A percentile compares a stretch with the other conserved stretches of the same genome.
Conservation (phyloP, 2,113 vertebrate genomes). For the Suncus etruscus region DNA sequence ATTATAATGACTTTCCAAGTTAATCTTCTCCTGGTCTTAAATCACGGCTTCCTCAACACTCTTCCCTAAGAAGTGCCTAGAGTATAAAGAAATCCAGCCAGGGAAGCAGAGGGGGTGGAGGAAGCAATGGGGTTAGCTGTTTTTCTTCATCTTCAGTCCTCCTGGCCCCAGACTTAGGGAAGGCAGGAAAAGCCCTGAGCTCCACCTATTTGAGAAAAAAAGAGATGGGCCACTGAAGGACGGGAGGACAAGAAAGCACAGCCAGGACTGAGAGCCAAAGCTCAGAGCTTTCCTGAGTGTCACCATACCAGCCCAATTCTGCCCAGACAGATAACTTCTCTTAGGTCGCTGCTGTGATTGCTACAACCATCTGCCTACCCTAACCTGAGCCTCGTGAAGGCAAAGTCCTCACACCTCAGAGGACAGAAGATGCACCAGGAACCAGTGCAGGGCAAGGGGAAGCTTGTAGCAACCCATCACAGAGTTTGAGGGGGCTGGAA, state of each 20-base stretch:
- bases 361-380: background rate
- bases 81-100: background rate
- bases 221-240: background rate
- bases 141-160: background rate
- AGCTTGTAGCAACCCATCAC: background rate
- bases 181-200: background rate
- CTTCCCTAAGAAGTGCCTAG: background rate
- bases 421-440: slow-evolving; percentile 27
- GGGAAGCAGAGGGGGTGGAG: too few relatives aligned
- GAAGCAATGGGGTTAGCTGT: background rate
- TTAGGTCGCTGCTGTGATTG: background rate
- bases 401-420: slow-evolving; percentile 47
- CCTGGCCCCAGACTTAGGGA: background rate
- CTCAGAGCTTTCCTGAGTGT: background rate
- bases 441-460: background rate
- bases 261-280: background rate
- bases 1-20: slow-evolving; percentile 49
- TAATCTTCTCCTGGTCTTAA: slow-evolving; percentile 19
- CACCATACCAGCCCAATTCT: background rate
- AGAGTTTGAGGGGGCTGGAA: background rate
- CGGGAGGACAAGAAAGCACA: too few relatives aligned
- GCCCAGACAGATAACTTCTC: background rate
- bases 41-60: slow-evolving; percentile 9
- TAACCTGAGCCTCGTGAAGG: slow-evolving; percentile 35
- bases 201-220: slow-evolving; percentile 18